Percentiles rank a stretch among this genome's conserved stretches.
Conservation (phyloP, 92 coral and sea anemone species). For the Porites lobata region DNA sequence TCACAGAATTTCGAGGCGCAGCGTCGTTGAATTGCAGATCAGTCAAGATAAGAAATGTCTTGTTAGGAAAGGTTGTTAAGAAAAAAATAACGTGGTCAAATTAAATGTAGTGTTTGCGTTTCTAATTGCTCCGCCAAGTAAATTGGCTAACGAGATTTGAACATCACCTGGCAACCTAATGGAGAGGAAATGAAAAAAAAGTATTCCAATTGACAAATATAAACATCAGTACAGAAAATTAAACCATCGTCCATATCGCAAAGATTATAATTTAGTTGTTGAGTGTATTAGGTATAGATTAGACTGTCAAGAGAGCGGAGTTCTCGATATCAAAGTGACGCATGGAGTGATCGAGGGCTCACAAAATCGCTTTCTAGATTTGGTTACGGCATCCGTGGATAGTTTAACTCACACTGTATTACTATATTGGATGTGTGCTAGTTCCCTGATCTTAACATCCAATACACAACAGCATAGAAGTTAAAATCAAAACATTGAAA, state of each 20-base stretch:
- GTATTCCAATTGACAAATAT: constrained; percentile 14
- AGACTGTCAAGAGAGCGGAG: constrained; percentile 12
- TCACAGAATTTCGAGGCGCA: not conserved
- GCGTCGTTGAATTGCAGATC: not conserved
- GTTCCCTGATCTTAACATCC: not conserved
- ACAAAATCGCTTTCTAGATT: not conserved
- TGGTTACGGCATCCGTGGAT: not conserved
- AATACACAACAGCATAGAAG: not conserved
- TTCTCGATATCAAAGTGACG: too few species aligned
- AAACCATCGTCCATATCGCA: not conserved
- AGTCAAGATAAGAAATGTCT: not conserved
- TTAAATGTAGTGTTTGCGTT: constrained; percentile 1
- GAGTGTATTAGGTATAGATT: constrained; percentile 23
- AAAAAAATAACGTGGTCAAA: not conserved
- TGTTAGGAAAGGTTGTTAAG: not conserved
- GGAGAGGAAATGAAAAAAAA: constrained; percentile 24
- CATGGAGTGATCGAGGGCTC: not conserved
- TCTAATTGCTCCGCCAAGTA: constrained; percentile 16
- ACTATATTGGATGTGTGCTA: not conserved
- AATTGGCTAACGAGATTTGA: constrained; percentile 23
- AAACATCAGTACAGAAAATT: constrained; percentile 13
- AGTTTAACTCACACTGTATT: not conserved
- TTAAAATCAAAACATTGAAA: not conserved
- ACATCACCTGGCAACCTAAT: not conserved
- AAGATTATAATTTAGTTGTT: constrained; percentile 5